Base-by-base conservation (phyloP, 2,797 vertebrate genomes). In the Microtus agrestis region DNA sequence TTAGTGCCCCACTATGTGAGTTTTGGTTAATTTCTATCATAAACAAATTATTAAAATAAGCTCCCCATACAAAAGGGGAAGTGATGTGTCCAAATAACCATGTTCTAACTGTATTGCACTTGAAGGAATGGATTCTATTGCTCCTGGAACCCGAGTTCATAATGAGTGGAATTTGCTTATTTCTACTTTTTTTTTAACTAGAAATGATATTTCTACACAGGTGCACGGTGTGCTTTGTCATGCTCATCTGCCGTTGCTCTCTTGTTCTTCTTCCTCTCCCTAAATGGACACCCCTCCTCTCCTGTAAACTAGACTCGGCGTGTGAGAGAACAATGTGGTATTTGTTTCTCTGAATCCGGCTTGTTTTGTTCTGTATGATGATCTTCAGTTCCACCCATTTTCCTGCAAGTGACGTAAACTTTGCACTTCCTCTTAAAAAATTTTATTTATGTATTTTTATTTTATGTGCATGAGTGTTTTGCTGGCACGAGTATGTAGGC, bases 111-210 rank as follows among this genome's bases (percentile, higher is more conserved):
- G n/a, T n/a, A 54, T 85, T 94, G 61, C 73, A 74, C 25, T 48
- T 54, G 56, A 89, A 92, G 46, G 21, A 91, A 48, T 86, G 48
- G 59, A 2, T 94, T 91, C 92, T 63, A 79, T 59, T 25, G 27
- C n/a, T 94, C 94, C 21, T 54, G 91, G 63, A 79, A 76, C 23
- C 71, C 69, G 43, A 21, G 59, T 76, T 65, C 6, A 79, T 25
- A 92, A 46, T 34, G 27, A 46, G 27, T 77, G 19, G 51, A 31
- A 61, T 63, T 61, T 74, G 40, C 4, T 46, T 59, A 88, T 9
- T n/a, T 61, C 43, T 48, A 25, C 71, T 2, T 29, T 61, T 54
- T 2, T 59, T 59, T 65, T 43, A 12, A 59, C 43, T 88, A 34
- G 29, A 21, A 13, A 19, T 87, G 86, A 61, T 10, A 34, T 86